A percentile compares a stretch with the other conserved stretches of the same genome.
phyloP scores from a whole-genome alignment of 2,888 invertebrate species.

The Hyposoter dolosus region DNA sequence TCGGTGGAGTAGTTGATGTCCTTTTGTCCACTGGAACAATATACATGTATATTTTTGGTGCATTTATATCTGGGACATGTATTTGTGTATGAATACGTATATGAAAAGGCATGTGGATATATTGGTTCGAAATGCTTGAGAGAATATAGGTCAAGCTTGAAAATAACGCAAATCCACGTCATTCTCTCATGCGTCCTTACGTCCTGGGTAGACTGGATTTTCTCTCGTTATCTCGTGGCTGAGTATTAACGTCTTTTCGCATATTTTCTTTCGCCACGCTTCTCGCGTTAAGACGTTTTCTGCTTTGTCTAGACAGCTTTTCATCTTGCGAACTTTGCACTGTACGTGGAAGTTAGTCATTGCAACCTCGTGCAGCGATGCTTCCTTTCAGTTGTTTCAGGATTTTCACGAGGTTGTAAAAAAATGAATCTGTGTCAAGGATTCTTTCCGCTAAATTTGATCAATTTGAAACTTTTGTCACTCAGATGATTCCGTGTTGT shows the following conservation, averaged over 20 bases:
- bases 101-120: background rate
- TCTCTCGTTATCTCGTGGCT: constrained; percentile 52
- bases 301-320: constrained; percentile 40
- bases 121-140: constrained; percentile 62
- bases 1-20: background rate
- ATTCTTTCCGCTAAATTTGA: background rate
- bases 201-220: constrained; percentile 46
- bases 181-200: constrained; percentile 57
- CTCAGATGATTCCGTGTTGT: background rate
- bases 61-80: constrained; percentile 7
- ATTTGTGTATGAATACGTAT: background rate
- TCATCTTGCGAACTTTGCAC: constrained; percentile 5
- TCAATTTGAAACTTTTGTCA: background rate
- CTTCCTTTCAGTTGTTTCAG: background rate
- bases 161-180: constrained; percentile 75
- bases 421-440: background rate
- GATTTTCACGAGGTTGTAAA: background rate
- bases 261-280: constrained; percentile 55
- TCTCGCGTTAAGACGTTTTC: constrained; percentile 41
- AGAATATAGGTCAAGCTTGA: constrained; percentile 75
- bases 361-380: background rate
- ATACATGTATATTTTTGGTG: background rate
- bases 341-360: too few relatives aligned
- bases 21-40: constrained; percentile 5
- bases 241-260: constrained; percentile 68